Conservation (phyloP, 2,888 invertebrate species). For the Argyra leucocephala region DNA sequence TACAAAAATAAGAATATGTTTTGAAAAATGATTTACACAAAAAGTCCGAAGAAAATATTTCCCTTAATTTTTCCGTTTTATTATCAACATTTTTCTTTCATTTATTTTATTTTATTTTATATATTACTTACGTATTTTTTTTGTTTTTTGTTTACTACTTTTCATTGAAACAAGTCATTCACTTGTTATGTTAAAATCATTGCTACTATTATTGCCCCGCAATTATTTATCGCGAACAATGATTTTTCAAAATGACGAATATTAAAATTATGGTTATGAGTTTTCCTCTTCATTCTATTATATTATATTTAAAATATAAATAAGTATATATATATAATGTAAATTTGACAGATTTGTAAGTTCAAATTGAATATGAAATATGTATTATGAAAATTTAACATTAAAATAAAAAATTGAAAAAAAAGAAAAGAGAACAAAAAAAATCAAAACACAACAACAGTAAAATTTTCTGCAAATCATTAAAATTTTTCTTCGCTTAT, state of each 20-base stretch:
- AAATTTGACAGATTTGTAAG: background rate
- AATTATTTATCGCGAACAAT: background rate
- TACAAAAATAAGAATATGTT: no score
- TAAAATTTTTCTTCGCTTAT: slow-evolving; percentile 3
- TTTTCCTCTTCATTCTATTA: background rate
- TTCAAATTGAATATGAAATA: background rate
- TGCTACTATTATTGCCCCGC: background rate
- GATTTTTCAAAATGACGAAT: background rate
- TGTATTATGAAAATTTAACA: background rate
- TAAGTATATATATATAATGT: background rate
- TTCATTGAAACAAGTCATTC: background rate
- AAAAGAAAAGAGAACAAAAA: no score
- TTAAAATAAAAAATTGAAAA: background rate
- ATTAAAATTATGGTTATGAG: background rate
- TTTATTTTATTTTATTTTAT: no score
- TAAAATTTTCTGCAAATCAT: background rate
- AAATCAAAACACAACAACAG: no score
- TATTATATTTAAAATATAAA: no score
- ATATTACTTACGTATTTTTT: no score
- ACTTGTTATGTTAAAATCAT: background rate
- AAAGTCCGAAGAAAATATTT: no score
- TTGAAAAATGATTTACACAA: no score
- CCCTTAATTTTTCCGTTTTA: no score
- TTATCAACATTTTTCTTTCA: no score
- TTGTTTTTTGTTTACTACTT: no score